Evolutionary conservation across 35 echinoderm and acorn worm species (phyloP), one percentile per base, ranked within the genome.

Genomic region (Heliocidaris tuberculata): DNA sequence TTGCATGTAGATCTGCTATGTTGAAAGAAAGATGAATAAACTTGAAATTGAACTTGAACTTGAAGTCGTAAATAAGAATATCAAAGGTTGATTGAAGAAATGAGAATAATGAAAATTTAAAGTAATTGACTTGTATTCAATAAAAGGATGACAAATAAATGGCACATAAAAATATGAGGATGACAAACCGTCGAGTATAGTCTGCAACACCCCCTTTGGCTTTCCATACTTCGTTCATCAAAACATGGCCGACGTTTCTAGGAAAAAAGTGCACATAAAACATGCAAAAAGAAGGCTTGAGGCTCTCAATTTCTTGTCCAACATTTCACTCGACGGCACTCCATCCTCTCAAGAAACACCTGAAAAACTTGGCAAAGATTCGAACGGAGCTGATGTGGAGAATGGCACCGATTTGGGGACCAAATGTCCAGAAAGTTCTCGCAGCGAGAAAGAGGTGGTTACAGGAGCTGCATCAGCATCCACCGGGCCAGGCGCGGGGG

Each of bases 271-370:
- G 47, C 86, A 96, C 30, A 21, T 92, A 48, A 93, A 85, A 96
- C 92, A 92, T 96, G 95, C 95, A 30, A 96, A 96, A 88, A 96
- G 95, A 94, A 30, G 95, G 86, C 50, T 92, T 59, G 95, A 96
- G 60, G 95, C 95, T 59, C 86, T 96, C 7, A 87, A 96, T 94
- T 96, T 96, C 92, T 85, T 96, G 70, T 85, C 95, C 17, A 96
- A 96, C 85, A 96, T 96, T 16, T 96, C 95, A 31, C 95, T 96
- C n/a, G 95, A 96, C 42, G 95, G 95, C 19, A 94, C 21, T 96
- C 13, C 88, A 54, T n/a, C 95, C 49, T 42, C 59, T 8, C 29
- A 78, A n/a, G 30, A 48, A 94, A 31, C 24, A 17, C 48, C 60
- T 88, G 90, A 65, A 31, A 50, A 31, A 27, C 49, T 59, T 17